Evolutionary conservation across 2,888 invertebrate species (phyloP).

Genomic region (Lasius fuliginosus): DNA sequence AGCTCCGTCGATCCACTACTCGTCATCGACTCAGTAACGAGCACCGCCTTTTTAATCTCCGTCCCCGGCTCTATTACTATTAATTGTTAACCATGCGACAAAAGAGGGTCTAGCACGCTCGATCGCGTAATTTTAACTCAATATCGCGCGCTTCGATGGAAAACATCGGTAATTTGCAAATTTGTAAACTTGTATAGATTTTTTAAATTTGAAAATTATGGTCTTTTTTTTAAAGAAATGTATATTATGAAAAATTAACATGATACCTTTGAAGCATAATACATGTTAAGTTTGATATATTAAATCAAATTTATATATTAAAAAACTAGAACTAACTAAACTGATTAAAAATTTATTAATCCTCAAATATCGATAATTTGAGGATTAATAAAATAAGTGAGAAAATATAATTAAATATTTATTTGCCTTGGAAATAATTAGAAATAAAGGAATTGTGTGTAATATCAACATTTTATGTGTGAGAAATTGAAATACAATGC

Average conservation of each 20-base stretch:
- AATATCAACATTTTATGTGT: background rate
- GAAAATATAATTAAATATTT: background rate
- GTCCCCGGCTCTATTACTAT: constrained; percentile 38
- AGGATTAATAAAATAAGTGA: background rate
- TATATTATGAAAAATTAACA: background rate
- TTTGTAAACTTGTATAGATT: background rate
- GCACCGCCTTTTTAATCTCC: constrained; percentile 70
- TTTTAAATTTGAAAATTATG: background rate
- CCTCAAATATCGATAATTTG: background rate
- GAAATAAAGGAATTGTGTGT: background rate
- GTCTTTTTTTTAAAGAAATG: background rate
- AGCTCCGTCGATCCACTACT: constrained; percentile 79
- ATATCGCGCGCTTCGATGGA: background rate
- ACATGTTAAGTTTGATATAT: background rate
- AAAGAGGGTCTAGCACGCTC: constrained; percentile 3
- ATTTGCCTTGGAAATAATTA: background rate
- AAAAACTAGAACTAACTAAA: background rate
- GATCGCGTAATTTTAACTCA: constrained; percentile 30
- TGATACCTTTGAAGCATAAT: background rate
- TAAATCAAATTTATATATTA: background rate
- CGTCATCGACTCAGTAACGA: constrained; percentile 76
- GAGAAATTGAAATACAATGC: background rate
- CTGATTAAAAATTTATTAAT: background rate
- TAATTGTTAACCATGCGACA: constrained; percentile 40
- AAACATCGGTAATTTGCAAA: background rate